Base-by-base conservation (phyloP, 2,888 invertebrate species). In the Eristalinus aeneus region DNA sequence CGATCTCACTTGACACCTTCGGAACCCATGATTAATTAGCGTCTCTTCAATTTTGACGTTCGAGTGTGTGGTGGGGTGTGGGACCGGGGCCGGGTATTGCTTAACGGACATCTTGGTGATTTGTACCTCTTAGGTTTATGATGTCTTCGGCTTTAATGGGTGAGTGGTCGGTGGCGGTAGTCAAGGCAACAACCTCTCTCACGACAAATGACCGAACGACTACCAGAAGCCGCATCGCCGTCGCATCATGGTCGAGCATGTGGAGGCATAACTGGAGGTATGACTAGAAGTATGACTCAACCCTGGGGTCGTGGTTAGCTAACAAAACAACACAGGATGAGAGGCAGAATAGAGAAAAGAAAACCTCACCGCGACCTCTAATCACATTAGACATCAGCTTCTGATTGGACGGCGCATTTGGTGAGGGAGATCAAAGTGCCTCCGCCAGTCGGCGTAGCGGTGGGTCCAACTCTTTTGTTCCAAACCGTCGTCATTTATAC, bases 391-490 rank as follows among this genome's bases (percentile, higher is more conserved):
- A 53, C 65, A 53, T 72, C 60, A 61, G 81, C 81, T 81, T 81
- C 81, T 85, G 85, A 85, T 81, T 85, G 80, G 80, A 72, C 60
- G 27, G 31, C 46, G 53, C 58, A 31, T 60, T 65, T 36, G 82
- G 77, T 36, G 54, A 61, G 39, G 22, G 23, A 79, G 85, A 85
- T 85, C 85, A 85, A 81, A 85, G 85, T 12, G 39, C 67, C 53
- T 58, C 10, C 20, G 53, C 53, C 46, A 27, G 2, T 71, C 68
- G 60, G 63, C 64, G 56, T 76, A 69, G 81, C 81, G 84, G 84
- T 84, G 69, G 84, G 84, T 84, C 84, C 56, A 84, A 84, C 80
- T 84, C 84, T 84, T 84, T 84, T 84, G 84, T 84, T 84, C 61
- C 56, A 64, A 65, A 61, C 68, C 76, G 81, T 76, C 84, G 80